Percentiles rank a stretch among this genome's conserved stretches.
phyloP scores from a whole-genome alignment of 2,113 vertebrate species.

The Mastomys natalensis region DNA sequence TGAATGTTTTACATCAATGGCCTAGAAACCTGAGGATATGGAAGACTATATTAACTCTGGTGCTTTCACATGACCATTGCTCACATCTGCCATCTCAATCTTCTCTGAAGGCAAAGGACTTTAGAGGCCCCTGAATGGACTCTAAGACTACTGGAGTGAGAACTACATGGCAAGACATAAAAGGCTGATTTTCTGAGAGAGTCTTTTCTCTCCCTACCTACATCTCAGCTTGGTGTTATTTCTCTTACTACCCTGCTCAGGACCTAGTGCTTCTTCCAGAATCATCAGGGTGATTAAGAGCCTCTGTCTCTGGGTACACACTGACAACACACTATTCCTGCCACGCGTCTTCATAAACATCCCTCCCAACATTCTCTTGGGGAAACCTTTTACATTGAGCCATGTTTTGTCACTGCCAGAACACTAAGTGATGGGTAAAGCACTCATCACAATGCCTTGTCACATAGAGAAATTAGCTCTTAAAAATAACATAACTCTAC shows the following conservation, averaged over 20 bases:
- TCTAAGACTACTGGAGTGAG: not conserved
- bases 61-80: not conserved
- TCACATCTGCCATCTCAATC: fast-evolving
- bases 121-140: not conserved
- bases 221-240: fast-evolving
- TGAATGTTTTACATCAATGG: not conserved
- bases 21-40: too few relatives aligned
- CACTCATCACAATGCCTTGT: not conserved
- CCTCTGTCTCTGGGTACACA: not conserved
- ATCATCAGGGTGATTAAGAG: not conserved
- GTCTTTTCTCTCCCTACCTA: not conserved
- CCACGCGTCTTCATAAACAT: not conserved
- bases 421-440: not conserved
- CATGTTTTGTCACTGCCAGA: not conserved
- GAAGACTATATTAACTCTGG: not conserved
- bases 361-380: not conserved
- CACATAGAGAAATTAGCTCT: not conserved
- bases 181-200: not conserved
- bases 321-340: not conserved
- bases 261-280: fast-evolving
- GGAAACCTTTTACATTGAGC: not conserved
- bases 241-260: not conserved
- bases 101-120: not conserved
- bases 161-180: fast-evolving
- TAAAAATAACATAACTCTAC: not conserved